Base-by-base conservation (phyloP, 2,888 invertebrate genomes). In the Sclerodermus sp. region DNA sequence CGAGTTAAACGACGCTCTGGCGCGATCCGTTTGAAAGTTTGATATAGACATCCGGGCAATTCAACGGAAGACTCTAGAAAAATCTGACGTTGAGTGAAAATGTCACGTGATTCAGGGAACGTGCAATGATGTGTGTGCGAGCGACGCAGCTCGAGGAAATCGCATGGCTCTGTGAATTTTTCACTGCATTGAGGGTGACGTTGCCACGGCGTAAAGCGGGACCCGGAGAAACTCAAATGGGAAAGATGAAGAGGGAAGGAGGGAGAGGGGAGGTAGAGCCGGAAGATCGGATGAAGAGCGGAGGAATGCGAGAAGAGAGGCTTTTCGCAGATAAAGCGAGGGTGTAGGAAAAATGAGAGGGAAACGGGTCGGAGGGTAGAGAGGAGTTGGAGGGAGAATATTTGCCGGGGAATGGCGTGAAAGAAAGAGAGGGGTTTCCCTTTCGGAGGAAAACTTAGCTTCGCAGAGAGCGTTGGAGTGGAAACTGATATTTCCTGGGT, bases 401-500 rank as follows among this genome's bases (percentile, higher is more conserved):
- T 8, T 23, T 5, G 23, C 3, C 23, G 23, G 4, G 23, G 8
- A 23, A 23, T 18, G 17, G 34, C n/a, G 36, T 30, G 37, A 36
- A 17, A 18, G 42, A 32, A 42, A 39, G 30, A 18, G 12, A 30
- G 39, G 16, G 48, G 34, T 34, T 4, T 34, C 13, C 12, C 13
- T 34, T 34, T 13, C 4, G 2, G 18, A 9, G 12, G 44, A 51
- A 49, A 53, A 57, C 47, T 54, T 55, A 54, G 46, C 13, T 31
- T 32, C 45, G 44, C 36, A 41, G 47, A 39, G 40, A 48, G 49
- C 42, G 43, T 55, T 56, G 46, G 50, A 54, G 53, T 51, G 55
- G 48, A 59, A 59, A 57, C 57, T 51, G 58, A 57, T 57, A 55
- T 57, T 55, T 59, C 47, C 57, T 45, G 40, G 55, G 34, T 50